phyloP scores from a whole-genome alignment of 1,140 invertebrate species.

The Idris sp. region DNA sequence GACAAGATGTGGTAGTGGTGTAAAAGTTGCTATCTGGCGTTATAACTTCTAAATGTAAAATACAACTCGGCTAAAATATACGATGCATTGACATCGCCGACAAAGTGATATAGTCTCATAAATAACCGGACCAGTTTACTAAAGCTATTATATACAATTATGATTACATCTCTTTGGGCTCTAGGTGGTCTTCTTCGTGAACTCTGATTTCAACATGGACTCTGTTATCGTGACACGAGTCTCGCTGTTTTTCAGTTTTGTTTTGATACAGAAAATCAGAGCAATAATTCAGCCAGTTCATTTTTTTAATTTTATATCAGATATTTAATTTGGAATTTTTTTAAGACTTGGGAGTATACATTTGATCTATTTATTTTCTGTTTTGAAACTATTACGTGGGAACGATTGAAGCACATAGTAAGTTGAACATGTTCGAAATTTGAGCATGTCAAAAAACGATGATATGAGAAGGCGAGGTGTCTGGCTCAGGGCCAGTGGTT shows the following conservation, averaged over 20 bases:
- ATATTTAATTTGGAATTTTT: no score
- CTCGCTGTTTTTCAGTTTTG: slow-evolving; percentile 18
- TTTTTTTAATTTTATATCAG: slow-evolving; percentile 9
- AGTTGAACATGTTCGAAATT: slow-evolving; percentile 27
- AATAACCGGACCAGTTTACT: slow-evolving; percentile 74
- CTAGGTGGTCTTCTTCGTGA: slow-evolving; percentile 69
- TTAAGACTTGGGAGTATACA: no score
- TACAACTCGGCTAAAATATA: slow-evolving; percentile 66
- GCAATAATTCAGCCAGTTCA: slow-evolving; percentile 4
- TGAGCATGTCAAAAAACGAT: slow-evolving; percentile 61
- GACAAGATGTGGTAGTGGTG: slow-evolving; percentile 60
- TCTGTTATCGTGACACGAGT: slow-evolving; percentile 52
- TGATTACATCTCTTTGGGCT: slow-evolving; percentile 74
- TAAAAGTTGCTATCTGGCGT: no score
- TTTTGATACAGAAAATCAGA: slow-evolving; percentile 21
- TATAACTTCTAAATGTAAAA: slow-evolving; percentile 60
- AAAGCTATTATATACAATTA: slow-evolving; percentile 76
- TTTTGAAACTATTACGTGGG: not conserved
- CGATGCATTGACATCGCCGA: slow-evolving; percentile 71
- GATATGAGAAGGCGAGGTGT: slow-evolving; percentile 57
- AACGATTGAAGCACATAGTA: slow-evolving; percentile 21
- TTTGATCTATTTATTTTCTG: not conserved
- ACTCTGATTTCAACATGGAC: slow-evolving; percentile 53
- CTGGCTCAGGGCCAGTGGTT: slow-evolving; percentile 67
- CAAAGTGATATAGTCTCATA: slow-evolving; percentile 71